Base-by-base conservation (phyloP, 2,797 vertebrate species). In the Gadopsis bispinosus region DNA sequence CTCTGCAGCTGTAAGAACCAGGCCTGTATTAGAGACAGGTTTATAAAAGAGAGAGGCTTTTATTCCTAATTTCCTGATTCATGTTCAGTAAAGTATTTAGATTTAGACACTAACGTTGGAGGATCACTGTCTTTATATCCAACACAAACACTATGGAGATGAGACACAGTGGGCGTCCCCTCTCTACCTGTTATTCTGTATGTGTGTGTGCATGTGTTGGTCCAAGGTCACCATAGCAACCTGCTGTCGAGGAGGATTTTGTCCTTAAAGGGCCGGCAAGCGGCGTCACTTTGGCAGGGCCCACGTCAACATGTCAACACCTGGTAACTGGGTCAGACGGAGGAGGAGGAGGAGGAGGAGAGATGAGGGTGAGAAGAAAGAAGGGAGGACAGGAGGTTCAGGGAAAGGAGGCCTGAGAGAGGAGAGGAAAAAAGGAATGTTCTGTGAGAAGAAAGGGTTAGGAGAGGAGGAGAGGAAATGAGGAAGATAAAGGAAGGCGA, bases 211-310 rank as follows among this genome's bases (percentile, higher is more conserved):
- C 71, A 60, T 77, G 83, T 70, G 77, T 48, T 33, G 55, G 55
- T 22, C 71, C 47, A 17, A 31, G 55, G 86, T 86, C 73, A 45
- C 88, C 63, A 54, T 84, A 79, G 61, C 63, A 75, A 84, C 89
- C 75, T 50, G 62, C 77, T 74, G 68, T 64, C 33, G 20, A 17
- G 58, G 73, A 77, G 43, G 50, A 69, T 61, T 55, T 51, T 4
- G 45, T 77, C 45, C 67, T 72, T 75, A 70, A 83, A 61, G 70
- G 56, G 48, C 73, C 10, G 22, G 37, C 10, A 64, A 80, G 55
- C 29, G 1, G 4, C 16, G 16, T 14, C 50, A 0, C 39, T 74
- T 47, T 64, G 48, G 43, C 54, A 41, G 53, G 10, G 54, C 17
- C 43, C 55, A 1, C 50, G 11, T 78, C 68, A 62, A 29, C 13